These are phyloP conservation scores for Chloropsis hardwickii DNA, from an alignment of 2,113 vertebrate genomes.

Conservation along the genomic window DNA sequence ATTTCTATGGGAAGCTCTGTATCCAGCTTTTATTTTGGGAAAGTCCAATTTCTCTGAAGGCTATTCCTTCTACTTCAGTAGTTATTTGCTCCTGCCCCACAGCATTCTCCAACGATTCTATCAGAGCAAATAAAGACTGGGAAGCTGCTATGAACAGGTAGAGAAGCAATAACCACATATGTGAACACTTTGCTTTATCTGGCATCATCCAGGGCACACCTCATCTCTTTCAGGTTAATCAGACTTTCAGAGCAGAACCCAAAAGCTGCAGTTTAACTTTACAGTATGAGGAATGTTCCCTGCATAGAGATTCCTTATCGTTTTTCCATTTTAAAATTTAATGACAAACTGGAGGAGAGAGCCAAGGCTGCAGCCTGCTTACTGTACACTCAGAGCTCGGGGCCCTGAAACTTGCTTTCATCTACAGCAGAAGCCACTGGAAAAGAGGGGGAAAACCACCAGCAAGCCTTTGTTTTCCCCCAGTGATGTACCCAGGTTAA, in stretches of 20 bases:
- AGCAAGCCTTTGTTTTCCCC: not conserved
- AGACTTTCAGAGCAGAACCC: not conserved
- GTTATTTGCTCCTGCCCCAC: not conserved
- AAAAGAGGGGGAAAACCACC: not conserved
- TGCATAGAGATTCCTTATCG: not conserved
- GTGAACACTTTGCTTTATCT: not conserved
- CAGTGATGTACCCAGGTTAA: not conserved
- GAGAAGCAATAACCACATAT: not conserved
- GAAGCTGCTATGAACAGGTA: not conserved
- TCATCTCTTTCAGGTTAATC: not conserved
- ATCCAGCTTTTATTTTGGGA: not conserved
- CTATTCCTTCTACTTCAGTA: not conserved
- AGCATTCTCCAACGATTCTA: fast-evolving
- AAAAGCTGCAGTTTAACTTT: not conserved
- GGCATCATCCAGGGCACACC: not conserved
- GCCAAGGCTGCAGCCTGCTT: not conserved
- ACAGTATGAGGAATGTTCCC: not conserved
- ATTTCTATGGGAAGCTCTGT: not conserved
- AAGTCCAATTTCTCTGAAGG: not conserved
- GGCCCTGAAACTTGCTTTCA: not conserved
- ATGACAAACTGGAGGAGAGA: not conserved
- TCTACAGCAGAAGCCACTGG: not conserved
- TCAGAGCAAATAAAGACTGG: not conserved
- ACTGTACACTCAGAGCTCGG: not conserved
- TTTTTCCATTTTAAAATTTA: not conserved